A percentile compares a stretch with the other conserved stretches of the same genome.
Conservation (phyloP, 2,113 vertebrate genomes). For the Phalacrocorax carbo region DNA sequence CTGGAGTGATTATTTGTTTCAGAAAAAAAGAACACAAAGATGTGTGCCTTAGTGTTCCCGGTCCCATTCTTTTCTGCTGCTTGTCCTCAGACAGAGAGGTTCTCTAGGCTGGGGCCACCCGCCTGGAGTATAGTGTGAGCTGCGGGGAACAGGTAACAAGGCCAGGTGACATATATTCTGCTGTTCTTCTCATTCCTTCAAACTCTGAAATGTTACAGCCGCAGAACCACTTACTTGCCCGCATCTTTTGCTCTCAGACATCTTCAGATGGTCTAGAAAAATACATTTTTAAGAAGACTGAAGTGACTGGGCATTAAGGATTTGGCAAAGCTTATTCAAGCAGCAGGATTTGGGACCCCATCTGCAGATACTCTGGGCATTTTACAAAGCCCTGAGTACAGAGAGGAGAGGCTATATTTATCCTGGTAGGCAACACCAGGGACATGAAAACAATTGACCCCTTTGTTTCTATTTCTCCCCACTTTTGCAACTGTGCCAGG, state of each 20-base stretch:
- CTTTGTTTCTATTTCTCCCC: slow-evolving; percentile 59
- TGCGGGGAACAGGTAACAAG: neutral
- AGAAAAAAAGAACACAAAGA: neutral
- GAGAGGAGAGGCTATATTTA: slow-evolving; percentile 33
- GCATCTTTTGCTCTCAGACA: neutral
- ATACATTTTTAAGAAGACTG: neutral
- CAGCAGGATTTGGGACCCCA: neutral
- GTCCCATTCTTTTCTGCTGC: neutral
- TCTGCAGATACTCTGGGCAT: neutral
- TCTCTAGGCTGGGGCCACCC: neutral
- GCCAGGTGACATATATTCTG: neutral
- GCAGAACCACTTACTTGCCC: neutral
- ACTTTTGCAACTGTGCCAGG: slow-evolving; percentile 47
- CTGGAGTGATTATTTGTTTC: neutral
- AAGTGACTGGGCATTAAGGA: neutral
- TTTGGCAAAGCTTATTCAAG: neutral
- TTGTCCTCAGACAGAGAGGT: neutral
- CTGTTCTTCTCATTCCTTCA: neutral
- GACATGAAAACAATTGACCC: slow-evolving; percentile 51
- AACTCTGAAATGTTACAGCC: neutral
- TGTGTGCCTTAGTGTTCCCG: neutral
- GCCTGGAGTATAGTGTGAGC: neutral
- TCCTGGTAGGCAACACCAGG: slow-evolving; percentile 13
- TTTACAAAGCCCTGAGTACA: neutral
- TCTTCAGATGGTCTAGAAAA: neutral